Evolutionary conservation across 1,140 invertebrate species (phyloP), one percentile per base, ranked within the genome.

Genomic region (Drosophila miranda): DNA sequence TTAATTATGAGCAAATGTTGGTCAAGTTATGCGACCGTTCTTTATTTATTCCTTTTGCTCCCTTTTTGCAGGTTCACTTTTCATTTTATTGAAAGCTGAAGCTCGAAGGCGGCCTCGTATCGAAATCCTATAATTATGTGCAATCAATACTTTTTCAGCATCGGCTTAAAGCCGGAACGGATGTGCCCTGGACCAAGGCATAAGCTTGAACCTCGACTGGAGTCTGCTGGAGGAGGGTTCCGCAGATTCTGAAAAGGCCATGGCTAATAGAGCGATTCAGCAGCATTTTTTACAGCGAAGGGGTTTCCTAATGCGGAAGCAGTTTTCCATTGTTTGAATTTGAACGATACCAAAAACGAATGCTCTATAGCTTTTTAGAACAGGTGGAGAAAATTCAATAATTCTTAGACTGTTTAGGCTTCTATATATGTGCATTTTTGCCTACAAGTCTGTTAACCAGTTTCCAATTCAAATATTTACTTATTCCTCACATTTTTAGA

Each of bases 71-170:
- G 62, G 56, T 58, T 79, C 59, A 66, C 68, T 86, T 75, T 88
- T 78, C 58, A 75, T 61, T 70, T 77, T 41, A 38, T 62, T 9
- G 30, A 38, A 19, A 45, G 19, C 11, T 13, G 11, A 38, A 38
- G 34, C 34, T 38, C 34, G 34, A 38, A 38, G 34, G 34, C 34
- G 34, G 11, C 28, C 57, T 50, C 58, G 58, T 48, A 75, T 62
- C 56, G 56, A 78, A 71, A 87, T 86, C 82, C 78, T 75, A 86
- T 86, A 86, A 86, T 86, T 86, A 86, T 86, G 74, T 86, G 82
- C 78, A 86, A 86, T 86, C 82, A 87, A 86, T 86, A 87, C 82
- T 75, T 87, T 87, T 82, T 49, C 49, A 50, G 69, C 41, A 87
- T 63, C 82, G 73, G 78, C 81, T 78, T 86, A 70, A 59, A 55